Evolutionary conservation across 2,888 invertebrate genomes (phyloP).

Genomic region (Nipponacmea schrenckii): DNA sequence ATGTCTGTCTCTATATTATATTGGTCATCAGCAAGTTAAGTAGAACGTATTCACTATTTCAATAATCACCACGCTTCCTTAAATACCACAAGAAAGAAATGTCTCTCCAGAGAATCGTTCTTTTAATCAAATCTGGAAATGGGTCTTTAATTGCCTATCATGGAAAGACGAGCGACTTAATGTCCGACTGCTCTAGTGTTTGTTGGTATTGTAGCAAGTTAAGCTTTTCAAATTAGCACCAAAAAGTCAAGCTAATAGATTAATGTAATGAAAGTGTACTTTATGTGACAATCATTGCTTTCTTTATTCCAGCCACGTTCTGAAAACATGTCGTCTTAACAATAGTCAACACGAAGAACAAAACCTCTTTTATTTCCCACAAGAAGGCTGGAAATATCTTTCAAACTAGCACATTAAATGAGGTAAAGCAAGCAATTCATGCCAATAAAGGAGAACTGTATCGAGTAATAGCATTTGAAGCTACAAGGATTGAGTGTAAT

Average conservation of each 20-base stretch:
- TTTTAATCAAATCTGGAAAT: conserved; percentile 9
- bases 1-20: no score
- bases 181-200: background rate
- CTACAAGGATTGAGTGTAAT: background rate
- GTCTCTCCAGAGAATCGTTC: background rate
- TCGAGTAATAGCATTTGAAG: background rate
- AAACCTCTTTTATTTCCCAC: background rate
- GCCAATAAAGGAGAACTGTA: conserved; percentile 7
- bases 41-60: no score
- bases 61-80: background rate
- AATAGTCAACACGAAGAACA: background rate
- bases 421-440: background rate
- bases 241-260: conserved; percentile 6
- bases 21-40: no score
- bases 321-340: background rate
- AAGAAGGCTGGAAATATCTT: background rate
- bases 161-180: background rate
- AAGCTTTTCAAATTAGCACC: background rate
- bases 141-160: conserved; percentile 8
- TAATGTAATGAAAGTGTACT: background rate
- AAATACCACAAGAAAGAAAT: background rate
- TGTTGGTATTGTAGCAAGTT: background rate
- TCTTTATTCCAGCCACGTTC: conserved; percentile 3
- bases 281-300: conserved; percentile 2
- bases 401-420: background rate